Evolutionary conservation across 1,140 invertebrate genomes (phyloP), one percentile per base, ranked within the genome.

Genomic region (Lanistes nyassanus): DNA sequence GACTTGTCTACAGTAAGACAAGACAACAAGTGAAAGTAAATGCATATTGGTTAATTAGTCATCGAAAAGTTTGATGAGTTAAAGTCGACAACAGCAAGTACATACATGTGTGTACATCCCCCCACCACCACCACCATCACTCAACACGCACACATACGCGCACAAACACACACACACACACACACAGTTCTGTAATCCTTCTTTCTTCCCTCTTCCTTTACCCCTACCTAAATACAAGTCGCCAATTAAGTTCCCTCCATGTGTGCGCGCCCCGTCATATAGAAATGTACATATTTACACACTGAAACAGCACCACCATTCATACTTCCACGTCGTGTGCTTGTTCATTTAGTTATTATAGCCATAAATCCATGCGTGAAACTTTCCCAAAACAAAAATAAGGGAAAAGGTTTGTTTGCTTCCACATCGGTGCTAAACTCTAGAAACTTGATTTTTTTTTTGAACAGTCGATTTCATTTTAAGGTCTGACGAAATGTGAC

Each of bases 211-310:
- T n/a, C 21, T 37, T 23, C n/a, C n/a, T n/a, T n/a, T n/a, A n/a
- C n/a, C n/a, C n/a, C n/a, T n/a, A n/a, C n/a, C n/a, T n/a, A n/a
- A n/a, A n/a, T n/a, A n/a, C n/a, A n/a, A n/a, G n/a, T n/a, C n/a
- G n/a, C n/a, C n/a, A n/a, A n/a, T n/a, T n/a, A n/a, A n/a, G n/a
- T n/a, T n/a, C n/a, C n/a, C n/a, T n/a, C n/a, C n/a, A n/a, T n/a
- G n/a, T n/a, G n/a, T n/a, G n/a, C n/a, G n/a, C n/a, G n/a, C n/a
- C n/a, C n/a, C n/a, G n/a, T n/a, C n/a, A n/a, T n/a, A n/a, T n/a
- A n/a, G n/a, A n/a, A n/a, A 66, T 6, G 47, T n/a, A 66, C n/a
- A 66, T 21, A 66, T 37, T 39, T n/a, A 66, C n/a, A 66, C 13
- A 66, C n/a, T 23, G 5, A 66, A 3, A 66, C 11, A 9, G 47